phyloP scores from a whole-genome alignment of 2,113 vertebrate species.

The Colius striatus region DNA sequence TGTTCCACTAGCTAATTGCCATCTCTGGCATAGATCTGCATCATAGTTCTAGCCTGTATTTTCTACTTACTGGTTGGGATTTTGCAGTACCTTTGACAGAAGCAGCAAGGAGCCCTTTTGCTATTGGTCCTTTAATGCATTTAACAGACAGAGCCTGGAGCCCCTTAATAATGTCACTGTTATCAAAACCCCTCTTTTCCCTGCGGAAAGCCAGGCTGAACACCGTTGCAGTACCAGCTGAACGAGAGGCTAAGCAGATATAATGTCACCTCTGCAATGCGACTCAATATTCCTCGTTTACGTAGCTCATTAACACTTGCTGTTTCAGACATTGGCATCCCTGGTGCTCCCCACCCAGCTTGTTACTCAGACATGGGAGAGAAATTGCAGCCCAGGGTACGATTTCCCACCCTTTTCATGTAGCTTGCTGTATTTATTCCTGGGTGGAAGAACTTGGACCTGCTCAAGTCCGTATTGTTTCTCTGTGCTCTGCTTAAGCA shows the following conservation, averaged over 20 bases:
- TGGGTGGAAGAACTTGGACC: neutral
- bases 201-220: neutral
- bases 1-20: slow-evolving; percentile 51
- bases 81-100: slow-evolving; percentile 15
- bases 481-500: neutral
- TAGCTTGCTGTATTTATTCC: neutral
- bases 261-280: neutral
- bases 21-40: neutral
- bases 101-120: neutral
- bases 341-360: neutral
- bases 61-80: slow-evolving; percentile 8
- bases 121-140: neutral
- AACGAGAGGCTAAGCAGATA: neutral
- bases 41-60: neutral
- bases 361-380: neutral
- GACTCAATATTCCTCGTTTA: neutral
- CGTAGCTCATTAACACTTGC: neutral
- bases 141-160: neutral
- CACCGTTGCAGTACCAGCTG: neutral
- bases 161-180: neutral
- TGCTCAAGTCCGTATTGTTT: neutral
- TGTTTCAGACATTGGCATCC: neutral
- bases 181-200: neutral
- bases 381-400: neutral
- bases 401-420: neutral